Base-by-base conservation (phyloP, 2,797 vertebrate species). In the Stomatorhinus walkeri region DNA sequence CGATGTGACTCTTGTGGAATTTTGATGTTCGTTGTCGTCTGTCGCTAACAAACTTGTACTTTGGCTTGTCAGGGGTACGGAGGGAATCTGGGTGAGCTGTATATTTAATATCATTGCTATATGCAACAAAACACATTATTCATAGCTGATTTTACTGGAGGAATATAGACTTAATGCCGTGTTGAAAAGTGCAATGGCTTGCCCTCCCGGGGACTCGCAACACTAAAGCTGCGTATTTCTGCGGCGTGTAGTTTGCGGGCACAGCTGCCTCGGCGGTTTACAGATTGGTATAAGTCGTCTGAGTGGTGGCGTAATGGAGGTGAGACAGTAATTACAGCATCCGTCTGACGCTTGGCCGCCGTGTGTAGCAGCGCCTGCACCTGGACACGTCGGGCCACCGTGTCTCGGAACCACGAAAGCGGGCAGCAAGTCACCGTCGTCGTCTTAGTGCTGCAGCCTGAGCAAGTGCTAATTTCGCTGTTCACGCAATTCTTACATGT, bases 271-370 rank as follows among this genome's bases (percentile, higher is more conserved):
- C 14, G 8, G 52, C 8, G 4, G 46, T 4, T 22, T 87, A 59
- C 10, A 22, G 40, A 68, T 59, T n/a, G 54, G 40, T 22, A 36
- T 87, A 72, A 48, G 49, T 12, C 28, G 43, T 52, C 40, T 83
- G 19, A 87, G 52, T 24, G 61, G 46, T 85, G 51, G 61, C 24
- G 7, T 36, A 87, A 54, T 89, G 59, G 87, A 56, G 56, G 79
- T 86, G n/a, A 32, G 68, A n/a, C 12, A 0, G 24, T 89, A 87
- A 88, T 89, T 87, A 88, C 87, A 5, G 24, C 43, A 88, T 89
- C 56, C 54, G 51, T 85, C 87, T 64, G 16, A 79, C 87, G 14
- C 28, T 22, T 40, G 46, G 19, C 89, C 6, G 19, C 46, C 1
- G 52, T 56, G 52, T 64, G 52, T 88, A 72, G 81, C 54, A 51